Evolutionary conservation across 1,140 invertebrate genomes (phyloP), one percentile per base, ranked within the genome.

Genomic region (Calycopis cecrops): DNA sequence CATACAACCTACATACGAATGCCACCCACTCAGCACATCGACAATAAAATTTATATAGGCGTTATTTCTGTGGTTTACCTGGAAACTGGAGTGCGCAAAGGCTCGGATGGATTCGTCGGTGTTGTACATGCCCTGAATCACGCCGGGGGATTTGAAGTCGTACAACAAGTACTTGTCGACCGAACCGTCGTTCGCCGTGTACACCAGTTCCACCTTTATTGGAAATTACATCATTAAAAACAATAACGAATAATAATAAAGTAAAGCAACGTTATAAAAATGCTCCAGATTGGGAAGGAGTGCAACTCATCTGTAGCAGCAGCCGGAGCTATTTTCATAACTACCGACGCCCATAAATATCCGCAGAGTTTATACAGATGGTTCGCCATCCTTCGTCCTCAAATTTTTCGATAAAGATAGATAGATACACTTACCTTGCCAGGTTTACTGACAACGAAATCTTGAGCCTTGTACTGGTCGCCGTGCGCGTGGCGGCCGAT

Each of bases 401-500:
- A 28, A 28, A 6, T 28, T 3, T 28, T 28, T 28, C 6, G 21
- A 3, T 6, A 28, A 6, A 3, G 21, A 28, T 28, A 28, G 21
- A 2, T 28, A 3, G 21, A 3, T 28, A 28, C 37, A 48, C 50
- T 65, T 63, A 92, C 91, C 84, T 90, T 94, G 55, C 94, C 94
- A 37, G 92, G 92, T 72, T 89, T 90, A 33, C 90, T 79, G 35
- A 95, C 89, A 35, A 97, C 92, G 65, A 94, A 89, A 86, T 98
- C 96, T 61, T 92, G 93, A 1, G 95, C 95, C 86, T 96, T 97
- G 87, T 98, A 98, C 83, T 97, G 95, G 86, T 97, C 96, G 35
- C 95, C 96, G 80, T 94, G 93, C 16, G 96, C 96, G 81, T 97
- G 96, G 78, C 96, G 92, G 35, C 96, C 96, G 69, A 97, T 96